A percentile compares a stretch with the other conserved stretches of the same genome.
These are phyloP conservation scores for Paralvinella palmiformis DNA, from an alignment of 1,140 invertebrate species.

Conservation along the genomic window DNA sequence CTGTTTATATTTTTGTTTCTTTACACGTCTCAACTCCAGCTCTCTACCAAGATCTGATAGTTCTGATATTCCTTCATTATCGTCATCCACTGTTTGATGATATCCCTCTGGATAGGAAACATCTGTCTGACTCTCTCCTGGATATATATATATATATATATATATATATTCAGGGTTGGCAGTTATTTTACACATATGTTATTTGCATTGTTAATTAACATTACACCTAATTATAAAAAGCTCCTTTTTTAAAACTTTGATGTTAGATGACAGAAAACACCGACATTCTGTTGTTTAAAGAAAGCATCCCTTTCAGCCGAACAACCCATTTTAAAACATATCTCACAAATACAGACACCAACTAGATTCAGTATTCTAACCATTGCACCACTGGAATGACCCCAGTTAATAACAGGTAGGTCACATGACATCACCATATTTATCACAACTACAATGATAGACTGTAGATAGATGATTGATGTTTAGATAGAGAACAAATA, in stretches of 20 bases:
- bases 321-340: no score
- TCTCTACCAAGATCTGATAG: slow-evolving; percentile 17
- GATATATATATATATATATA: neutral
- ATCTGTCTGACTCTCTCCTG: neutral
- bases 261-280: neutral
- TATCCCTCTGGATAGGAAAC: neutral
- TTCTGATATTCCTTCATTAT: slow-evolving; percentile 10
- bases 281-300: neutral
- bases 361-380: no score
- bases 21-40: slow-evolving; percentile 6
- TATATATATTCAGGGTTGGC: neutral
- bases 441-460: no score
- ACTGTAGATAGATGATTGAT: no score
- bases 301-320: neutral
- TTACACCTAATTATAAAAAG: neutral
- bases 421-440: no score
- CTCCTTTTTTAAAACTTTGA: neutral
- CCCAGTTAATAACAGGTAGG: no score
- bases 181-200: neutral
- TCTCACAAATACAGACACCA: no score
- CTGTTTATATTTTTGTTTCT: slow-evolving; percentile 18
- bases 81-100: neutral
- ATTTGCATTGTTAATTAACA: neutral
- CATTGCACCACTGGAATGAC: no score
- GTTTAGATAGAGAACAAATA: no score